phyloP scores from a whole-genome alignment of 1,140 invertebrate species.

The Asobara japonica region DNA sequence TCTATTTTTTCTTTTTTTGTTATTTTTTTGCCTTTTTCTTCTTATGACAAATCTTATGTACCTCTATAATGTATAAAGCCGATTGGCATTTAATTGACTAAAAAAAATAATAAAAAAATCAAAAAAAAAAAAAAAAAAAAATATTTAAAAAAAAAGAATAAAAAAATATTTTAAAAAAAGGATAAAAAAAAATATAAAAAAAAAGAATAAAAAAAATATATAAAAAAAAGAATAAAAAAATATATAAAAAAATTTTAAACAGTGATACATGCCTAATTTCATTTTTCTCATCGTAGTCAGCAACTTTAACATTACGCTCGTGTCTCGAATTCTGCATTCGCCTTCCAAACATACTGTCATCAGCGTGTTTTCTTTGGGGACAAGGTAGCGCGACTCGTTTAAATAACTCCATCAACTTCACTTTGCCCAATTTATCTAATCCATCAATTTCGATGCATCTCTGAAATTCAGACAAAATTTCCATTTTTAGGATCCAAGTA shows the following conservation, averaged over 20 bases:
- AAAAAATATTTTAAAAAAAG: no score
- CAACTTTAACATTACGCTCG: constrained; percentile 12
- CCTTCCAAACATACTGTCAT: constrained; percentile 35
- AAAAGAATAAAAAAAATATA: neutral
- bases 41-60: no score
- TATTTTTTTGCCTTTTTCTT: no score
- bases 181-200: neutral
- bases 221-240: neutral
- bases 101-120: no score
- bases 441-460: constrained; percentile 47
- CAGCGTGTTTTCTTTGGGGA: constrained; percentile 45
- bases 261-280: constrained; percentile 22
- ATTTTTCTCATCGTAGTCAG: constrained; percentile 11
- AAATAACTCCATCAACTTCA: constrained; percentile 50
- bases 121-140: no score
- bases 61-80: no score
- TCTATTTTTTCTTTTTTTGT: no score
- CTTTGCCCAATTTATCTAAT: constrained; percentile 40
- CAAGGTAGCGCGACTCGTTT: constrained; percentile 49
- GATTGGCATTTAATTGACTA: no score
- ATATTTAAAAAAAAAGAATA: no score
- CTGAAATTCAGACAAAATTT: constrained; percentile 45
- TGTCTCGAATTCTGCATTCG: constrained; percentile 33
- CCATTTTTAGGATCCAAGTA: constrained; percentile 9
- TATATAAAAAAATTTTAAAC: neutral